These are phyloP conservation scores for Tautogolabrus adspersus DNA, from an alignment of 2,113 vertebrate species.

Conservation along the genomic window DNA sequence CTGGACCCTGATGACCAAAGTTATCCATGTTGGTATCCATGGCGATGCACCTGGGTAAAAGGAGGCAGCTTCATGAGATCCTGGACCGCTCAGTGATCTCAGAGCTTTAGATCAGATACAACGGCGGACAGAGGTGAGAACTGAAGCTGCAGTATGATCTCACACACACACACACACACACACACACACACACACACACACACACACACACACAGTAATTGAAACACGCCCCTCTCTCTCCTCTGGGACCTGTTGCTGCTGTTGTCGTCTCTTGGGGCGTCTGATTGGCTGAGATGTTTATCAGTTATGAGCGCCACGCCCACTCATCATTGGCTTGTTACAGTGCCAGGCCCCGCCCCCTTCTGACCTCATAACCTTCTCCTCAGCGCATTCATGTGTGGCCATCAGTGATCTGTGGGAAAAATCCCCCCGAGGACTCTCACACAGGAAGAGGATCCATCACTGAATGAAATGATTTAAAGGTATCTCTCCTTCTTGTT, in stretches of 20 bases:
- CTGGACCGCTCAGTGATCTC: neutral
- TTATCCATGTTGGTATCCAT: too few relatives aligned
- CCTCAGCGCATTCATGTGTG: neutral
- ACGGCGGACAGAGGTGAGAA: conserved; percentile 35
- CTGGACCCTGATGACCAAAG: too few relatives aligned
- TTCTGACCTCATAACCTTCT: neutral
- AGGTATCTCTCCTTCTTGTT: too few relatives aligned
- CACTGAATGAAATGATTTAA: too few relatives aligned
- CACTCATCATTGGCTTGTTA: conserved; percentile 58
- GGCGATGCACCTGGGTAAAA: too few relatives aligned
- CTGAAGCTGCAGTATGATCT: conserved; percentile 1
- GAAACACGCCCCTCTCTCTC: conserved; percentile 55
- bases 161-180: neutral
- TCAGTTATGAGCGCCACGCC: conserved; percentile 56
- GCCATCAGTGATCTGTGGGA: conserved; percentile 21
- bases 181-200: conserved; percentile 26
- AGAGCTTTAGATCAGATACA: neutral
- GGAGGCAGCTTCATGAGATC: too few relatives aligned
- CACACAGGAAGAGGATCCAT: neutral
- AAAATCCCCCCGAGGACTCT: neutral
- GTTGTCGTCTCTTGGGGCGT: conserved; percentile 33
- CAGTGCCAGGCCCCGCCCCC: conserved; percentile 16
- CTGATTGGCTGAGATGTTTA: conserved; percentile 78
- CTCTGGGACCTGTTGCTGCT: conserved; percentile 64
- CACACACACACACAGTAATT: conserved; percentile 24